These are phyloP conservation scores for Gallinago media DNA, from an alignment of 2,113 vertebrate species.

Conservation along the genomic window DNA sequence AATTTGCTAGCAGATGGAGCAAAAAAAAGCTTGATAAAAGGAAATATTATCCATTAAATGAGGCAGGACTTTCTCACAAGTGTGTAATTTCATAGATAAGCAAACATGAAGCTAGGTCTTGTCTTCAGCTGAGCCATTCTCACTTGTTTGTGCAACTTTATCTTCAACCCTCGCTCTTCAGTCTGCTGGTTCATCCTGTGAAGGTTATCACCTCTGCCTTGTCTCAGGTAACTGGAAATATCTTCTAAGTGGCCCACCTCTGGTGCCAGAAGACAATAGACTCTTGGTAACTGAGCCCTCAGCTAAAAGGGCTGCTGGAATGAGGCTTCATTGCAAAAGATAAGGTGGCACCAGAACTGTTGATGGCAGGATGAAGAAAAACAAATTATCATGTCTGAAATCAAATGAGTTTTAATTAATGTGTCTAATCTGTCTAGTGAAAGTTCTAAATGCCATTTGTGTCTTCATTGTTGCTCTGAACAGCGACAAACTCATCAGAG, in stretches of 20 bases:
- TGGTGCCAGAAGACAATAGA: background rate
- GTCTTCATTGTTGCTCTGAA: background rate
- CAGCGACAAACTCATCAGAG: slow-evolving; percentile 9
- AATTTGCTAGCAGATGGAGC: background rate
- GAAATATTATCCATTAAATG: background rate
- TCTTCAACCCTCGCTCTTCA: background rate
- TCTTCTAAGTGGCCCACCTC: background rate
- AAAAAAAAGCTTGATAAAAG: background rate
- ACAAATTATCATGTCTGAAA: background rate
- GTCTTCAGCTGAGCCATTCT: background rate
- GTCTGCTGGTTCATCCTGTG: background rate
- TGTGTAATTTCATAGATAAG: background rate
- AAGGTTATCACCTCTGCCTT: background rate
- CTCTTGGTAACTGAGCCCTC: background rate
- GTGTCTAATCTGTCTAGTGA: slow-evolving; percentile 28
- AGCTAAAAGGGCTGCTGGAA: background rate
- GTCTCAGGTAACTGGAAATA: background rate
- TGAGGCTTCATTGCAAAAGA: background rate
- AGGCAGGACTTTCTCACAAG: background rate
- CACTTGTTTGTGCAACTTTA: background rate
- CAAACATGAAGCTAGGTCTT: background rate
- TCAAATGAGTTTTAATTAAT: slow-evolving; percentile 47
- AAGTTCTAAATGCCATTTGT: slow-evolving; percentile 49
- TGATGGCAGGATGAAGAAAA: background rate
- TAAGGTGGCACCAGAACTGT: background rate